Evolutionary conservation across 2,888 invertebrate species (phyloP).

Genomic region (Muschampia plurimacula): DNA sequence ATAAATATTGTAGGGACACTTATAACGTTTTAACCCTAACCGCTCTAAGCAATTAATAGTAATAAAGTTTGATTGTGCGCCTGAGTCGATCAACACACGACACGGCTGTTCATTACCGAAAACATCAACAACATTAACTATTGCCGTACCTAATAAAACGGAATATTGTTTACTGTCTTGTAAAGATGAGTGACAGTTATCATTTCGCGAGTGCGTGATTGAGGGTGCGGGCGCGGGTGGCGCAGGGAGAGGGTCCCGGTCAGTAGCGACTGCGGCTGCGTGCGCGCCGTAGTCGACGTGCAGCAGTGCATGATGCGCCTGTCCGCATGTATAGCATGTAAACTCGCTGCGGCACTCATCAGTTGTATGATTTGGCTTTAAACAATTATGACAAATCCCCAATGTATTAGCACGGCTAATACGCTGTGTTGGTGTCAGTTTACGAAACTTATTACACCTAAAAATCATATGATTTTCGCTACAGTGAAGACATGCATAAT

Average conservation of each 20-base stretch:
- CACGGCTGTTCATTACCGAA: slow-evolving; percentile 6
- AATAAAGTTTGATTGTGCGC: slow-evolving; percentile 3
- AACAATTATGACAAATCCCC: slow-evolving; percentile 1
- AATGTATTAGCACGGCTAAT: slow-evolving; percentile 2
- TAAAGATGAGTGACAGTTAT: neutral
- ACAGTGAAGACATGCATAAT: neutral
- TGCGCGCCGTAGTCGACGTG: neutral
- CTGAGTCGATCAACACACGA: slow-evolving; percentile 3
- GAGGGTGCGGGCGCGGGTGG: neutral
- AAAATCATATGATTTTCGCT: slow-evolving; percentile 9
- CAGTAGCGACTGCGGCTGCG: neutral
- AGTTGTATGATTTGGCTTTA: slow-evolving; percentile 8
- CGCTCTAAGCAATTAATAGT: neutral
- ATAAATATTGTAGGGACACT: slow-evolving; percentile 11
- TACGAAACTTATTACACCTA: slow-evolving; percentile 20
- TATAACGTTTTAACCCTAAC: neutral
- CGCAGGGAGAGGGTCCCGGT: neutral
- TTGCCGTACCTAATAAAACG: neutral
- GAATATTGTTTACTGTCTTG: neutral
- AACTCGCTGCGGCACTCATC: slow-evolving; percentile 4
- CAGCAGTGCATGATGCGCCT: neutral
- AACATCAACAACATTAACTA: neutral
- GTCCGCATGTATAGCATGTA: neutral
- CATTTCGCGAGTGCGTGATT: slow-evolving; percentile 2
- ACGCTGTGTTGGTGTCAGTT: slow-evolving; percentile 11